phyloP scores from a whole-genome alignment of 2,797 vertebrate genomes.

The Florisuga fusca region DNA sequence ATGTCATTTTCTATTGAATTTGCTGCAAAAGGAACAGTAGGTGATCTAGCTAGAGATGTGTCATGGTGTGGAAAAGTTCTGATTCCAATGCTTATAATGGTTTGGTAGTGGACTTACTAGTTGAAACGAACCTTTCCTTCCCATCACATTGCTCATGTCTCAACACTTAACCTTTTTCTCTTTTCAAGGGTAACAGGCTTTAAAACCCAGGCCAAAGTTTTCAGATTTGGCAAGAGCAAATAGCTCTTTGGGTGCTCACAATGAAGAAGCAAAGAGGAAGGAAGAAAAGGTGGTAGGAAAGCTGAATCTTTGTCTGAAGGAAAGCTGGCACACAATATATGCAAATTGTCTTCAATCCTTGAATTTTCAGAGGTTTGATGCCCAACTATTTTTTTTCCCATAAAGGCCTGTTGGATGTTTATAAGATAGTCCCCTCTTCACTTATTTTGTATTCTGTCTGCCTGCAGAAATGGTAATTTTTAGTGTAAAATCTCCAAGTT shows the following conservation, averaged over 20 bases:
- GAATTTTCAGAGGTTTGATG: not conserved
- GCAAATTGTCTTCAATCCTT: not conserved
- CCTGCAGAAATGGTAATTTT: not conserved
- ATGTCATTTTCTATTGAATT: constrained; percentile 47
- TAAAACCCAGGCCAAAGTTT: not conserved
- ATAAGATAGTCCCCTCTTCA: not conserved
- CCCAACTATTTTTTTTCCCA: not conserved
- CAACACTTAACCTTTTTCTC: not conserved
- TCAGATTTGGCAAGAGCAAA: not conserved
- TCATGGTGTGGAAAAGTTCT: constrained; percentile 9
- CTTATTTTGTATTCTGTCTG: not conserved
- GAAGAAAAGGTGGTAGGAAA: not conserved
- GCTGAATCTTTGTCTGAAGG: not conserved
- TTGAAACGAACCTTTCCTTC: not conserved
- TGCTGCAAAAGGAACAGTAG: constrained; percentile 57
- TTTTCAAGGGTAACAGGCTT: not conserved
- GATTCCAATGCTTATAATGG: not conserved
- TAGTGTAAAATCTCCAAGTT: not conserved
- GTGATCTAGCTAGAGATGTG: constrained; percentile 35
- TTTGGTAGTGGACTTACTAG: not conserved
- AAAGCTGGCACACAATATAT: not conserved
- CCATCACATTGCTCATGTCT: not conserved
- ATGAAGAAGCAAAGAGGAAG: not conserved
- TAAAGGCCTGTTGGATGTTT: not conserved
- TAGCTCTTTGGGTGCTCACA: not conserved